Conservation (phyloP, 2,113 vertebrate species). For the Hiodon tergisus region DNA sequence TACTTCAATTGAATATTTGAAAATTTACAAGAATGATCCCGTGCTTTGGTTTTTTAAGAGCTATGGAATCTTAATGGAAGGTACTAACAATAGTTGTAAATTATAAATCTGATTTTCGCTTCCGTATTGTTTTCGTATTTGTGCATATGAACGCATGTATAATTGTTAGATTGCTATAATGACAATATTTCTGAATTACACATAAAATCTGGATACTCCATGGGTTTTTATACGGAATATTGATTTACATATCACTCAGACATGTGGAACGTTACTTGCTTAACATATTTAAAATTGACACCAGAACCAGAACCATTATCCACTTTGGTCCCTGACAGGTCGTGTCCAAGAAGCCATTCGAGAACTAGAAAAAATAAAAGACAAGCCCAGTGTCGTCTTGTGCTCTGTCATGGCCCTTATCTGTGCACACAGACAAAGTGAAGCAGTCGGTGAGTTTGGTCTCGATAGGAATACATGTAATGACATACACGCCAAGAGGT, state of each 20-base stretch:
- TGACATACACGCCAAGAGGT: background rate
- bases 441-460: slow-evolving; percentile 39
- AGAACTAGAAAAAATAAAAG: slow-evolving; percentile 49
- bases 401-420: slow-evolving; percentile 58
- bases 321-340: slow-evolving; percentile 38
- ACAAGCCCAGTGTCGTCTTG: slow-evolving; percentile 44
- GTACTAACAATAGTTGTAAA: slow-evolving; percentile 15
- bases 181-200: background rate
- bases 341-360: slow-evolving; percentile 56
- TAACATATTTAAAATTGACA: background rate
- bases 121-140: no score
- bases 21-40: slow-evolving; percentile 36
- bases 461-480: background rate
- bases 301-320: background rate
- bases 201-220: background rate
- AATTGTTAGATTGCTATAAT: no score
- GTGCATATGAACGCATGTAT: no score
- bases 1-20: slow-evolving; percentile 32
- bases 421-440: slow-evolving; percentile 51
- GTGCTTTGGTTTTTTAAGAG: slow-evolving; percentile 52
- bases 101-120: background rate
- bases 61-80: slow-evolving; percentile 43
- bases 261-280: background rate
- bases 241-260: background rate
- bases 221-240: background rate